Base-by-base conservation (phyloP, 2,888 invertebrate genomes). In the Pachymerium ferrugineum region DNA sequence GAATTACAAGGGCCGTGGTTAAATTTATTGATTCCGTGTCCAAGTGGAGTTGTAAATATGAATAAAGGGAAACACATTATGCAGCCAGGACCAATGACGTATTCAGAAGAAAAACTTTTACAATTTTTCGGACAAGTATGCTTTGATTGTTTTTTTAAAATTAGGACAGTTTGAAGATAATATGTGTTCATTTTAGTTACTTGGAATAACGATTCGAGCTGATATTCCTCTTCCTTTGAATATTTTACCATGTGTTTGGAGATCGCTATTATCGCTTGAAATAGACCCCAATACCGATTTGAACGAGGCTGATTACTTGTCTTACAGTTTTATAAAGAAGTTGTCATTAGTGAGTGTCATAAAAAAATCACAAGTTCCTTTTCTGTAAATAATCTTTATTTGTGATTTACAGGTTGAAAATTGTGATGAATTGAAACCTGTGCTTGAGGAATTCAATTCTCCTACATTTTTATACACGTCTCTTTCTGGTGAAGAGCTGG, bases 161-260 rank as follows among this genome's bases (percentile, higher is more conserved):
- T 38, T 38, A 16, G 2, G 16, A 2, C 14, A 1, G 16, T 38
- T 38, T 38, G 33, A 8, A 8, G 6, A 33, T n/a, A 33, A 38
- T 5, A 38, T 38, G 14, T 38, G 1, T 8, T 4, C 12, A 5
- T 74, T 77, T 22, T 77, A 82, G 82, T 74, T 82, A 74, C 76
- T 83, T n/a, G 83, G 81, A 0, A 80, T 82, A 62, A 81, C 82
- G 4, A 78, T 82, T 19, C 76, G 83, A 35, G 82, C 83, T 4
- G 82, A 82, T 77, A 82, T 82, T 72, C 82, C 83, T 0, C 77
- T 82, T 19, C 81, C 82, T 25, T 77, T 83, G 70, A 80, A 81
- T 76, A 74, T 83, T 38, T 74, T 81, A 25, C 76, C 78, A 2
- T 77, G 79, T 14, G 80, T 81, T 73, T 83, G 83, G 83, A 81